Conservation (phyloP, 1,140 invertebrate genomes). For the Danaus melanippus region DNA sequence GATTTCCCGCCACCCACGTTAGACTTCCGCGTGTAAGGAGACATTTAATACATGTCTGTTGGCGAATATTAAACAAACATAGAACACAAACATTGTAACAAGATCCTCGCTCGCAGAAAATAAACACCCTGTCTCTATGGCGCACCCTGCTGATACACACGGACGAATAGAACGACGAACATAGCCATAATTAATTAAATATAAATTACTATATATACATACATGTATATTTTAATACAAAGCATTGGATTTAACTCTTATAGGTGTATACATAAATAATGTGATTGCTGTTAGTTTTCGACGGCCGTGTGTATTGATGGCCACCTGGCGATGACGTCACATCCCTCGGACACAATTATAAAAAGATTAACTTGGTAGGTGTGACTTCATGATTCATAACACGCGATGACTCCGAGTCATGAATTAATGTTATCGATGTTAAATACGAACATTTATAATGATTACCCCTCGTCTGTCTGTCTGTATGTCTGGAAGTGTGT, state of each 20-base stretch:
- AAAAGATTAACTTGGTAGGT: constrained; percentile 45
- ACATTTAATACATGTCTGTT: no score
- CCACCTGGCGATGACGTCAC: constrained; percentile 38
- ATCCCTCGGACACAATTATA: constrained; percentile 37
- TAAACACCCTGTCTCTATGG: constrained; percentile 33
- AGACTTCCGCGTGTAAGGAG: no score
- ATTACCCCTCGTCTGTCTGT: constrained; percentile 8
- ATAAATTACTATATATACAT: no score
- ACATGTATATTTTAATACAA: no score
- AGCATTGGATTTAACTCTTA: no score
- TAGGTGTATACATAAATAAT: no score
- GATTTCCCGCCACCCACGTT: no score
- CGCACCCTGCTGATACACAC: constrained; percentile 21
- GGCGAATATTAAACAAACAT: no score
- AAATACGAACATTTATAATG: constrained; percentile 21
- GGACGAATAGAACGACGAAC: background rate
- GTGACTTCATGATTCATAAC: constrained; percentile 13
- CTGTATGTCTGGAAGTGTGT: no score
- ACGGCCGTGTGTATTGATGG: constrained; percentile 1
- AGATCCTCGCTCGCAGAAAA: constrained; percentile 27
- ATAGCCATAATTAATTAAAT: no score
- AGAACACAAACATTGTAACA: constrained; percentile 18
- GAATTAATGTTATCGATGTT: constrained; percentile 1
- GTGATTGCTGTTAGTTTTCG: no score
- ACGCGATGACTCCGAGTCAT: constrained; percentile 1